Evolutionary conservation across 2,888 invertebrate genomes (phyloP).

Genomic region (Dilophus febrilis): DNA sequence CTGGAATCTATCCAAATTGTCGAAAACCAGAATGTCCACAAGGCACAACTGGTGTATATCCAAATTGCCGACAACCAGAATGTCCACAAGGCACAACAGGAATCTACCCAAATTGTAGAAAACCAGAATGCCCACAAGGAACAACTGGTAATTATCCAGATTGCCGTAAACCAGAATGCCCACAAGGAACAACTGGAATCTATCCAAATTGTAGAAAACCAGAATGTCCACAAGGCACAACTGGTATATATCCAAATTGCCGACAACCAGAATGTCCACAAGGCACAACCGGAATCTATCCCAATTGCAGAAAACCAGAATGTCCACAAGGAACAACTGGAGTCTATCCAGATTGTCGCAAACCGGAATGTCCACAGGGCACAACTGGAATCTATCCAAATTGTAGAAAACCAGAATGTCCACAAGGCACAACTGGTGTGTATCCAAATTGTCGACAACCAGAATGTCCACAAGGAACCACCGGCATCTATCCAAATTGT

Average conservation of each 20-base stretch:
- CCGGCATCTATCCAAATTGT: constrained; percentile 1
- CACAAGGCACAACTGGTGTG: too few species aligned
- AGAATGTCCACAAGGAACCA: constrained; percentile 1
- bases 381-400: too few species aligned
- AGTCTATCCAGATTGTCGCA: too few species aligned
- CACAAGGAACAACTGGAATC: constrained; percentile 1
- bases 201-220: constrained; percentile 1
- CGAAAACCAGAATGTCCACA: not conserved
- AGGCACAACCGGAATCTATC: too few species aligned
- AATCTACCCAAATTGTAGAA: constrained; percentile 1
- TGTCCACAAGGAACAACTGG: too few species aligned
- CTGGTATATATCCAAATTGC: not conserved
- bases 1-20: constrained; percentile 1
- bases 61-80: constrained; percentile 2
- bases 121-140: not conserved
- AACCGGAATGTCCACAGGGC: too few species aligned
- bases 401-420: too few species aligned
- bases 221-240: constrained; percentile 1
- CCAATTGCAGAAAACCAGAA: too few species aligned
- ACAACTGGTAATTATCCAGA: constrained; percentile 1
- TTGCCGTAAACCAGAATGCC: constrained; percentile 1
- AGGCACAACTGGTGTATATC: not conserved
- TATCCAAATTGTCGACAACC: constrained; percentile 1
- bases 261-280: too few species aligned
- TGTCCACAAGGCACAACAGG: constrained; percentile 1